These are phyloP conservation scores for Helarctos malayanus DNA, from an alignment of 2,797 vertebrate species.

Conservation along the genomic window DNA sequence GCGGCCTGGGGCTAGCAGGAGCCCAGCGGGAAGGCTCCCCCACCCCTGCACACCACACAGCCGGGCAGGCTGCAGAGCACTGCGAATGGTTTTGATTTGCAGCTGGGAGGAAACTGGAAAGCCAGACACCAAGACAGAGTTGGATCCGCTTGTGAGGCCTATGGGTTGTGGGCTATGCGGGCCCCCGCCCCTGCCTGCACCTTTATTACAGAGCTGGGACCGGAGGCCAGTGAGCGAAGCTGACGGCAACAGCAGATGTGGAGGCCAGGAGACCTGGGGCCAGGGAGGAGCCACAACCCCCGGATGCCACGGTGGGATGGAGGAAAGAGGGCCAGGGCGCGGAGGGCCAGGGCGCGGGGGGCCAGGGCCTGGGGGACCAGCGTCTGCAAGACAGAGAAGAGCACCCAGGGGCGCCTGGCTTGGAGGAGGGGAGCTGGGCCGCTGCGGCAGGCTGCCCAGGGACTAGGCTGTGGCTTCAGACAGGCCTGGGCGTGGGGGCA, in stretches of 20 bases:
- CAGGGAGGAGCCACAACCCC: not conserved
- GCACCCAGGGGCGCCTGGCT: not conserved
- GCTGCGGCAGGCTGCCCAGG: not conserved
- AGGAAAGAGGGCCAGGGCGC: not conserved
- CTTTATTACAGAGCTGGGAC: conserved; percentile 63
- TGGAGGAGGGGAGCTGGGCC: not conserved
- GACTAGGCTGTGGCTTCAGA: not conserved
- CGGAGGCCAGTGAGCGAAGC: not conserved
- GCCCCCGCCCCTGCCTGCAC: not conserved
- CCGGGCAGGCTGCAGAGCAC: not conserved
- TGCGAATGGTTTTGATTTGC: conserved; percentile 77
- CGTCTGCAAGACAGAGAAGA: not conserved
- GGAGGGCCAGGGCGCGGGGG: too few relatives aligned
- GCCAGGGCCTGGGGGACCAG: not conserved
- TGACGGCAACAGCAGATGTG: conserved; percentile 79
- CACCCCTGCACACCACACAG: not conserved
- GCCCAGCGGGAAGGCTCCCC: not conserved
- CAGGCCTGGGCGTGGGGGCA: not conserved
- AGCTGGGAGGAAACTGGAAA: conserved; percentile 61
- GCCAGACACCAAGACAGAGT: conserved; percentile 69
- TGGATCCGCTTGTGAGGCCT: conserved; percentile 53
- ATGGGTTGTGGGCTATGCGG: not conserved
- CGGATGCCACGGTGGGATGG: not conserved
- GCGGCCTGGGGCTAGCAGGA: not conserved
- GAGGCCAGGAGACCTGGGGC: not conserved